Evolutionary conservation across 2,888 invertebrate genomes (phyloP), one percentile per base, ranked within the genome.

Genomic region (Microctonus brassicae): DNA sequence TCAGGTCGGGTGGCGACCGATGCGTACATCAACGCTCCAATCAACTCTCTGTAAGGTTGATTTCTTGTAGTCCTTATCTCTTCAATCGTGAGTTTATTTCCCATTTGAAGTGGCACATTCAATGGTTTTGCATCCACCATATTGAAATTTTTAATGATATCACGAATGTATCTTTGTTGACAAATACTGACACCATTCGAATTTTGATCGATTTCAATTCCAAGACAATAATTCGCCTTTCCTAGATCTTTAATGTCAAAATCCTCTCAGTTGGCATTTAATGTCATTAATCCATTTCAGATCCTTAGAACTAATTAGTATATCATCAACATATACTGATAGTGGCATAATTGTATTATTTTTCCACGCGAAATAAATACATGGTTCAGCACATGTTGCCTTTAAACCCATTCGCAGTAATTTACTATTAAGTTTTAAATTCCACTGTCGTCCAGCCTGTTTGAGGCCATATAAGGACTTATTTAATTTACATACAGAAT

Each of bases 1-100:
- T 77, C 73, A 7, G 71, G 75, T 22, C 75, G 55, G 5, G 74
- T 73, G 11, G 17, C 67, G 61, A 69, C 63, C n/a, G 67, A 39
- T 1, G 63, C 24, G 33, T 73, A 76, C 20, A 76, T 20, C 11
- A 77, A 47, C 11, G 61, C 57, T 10, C 74, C 72, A 2, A 77
- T 62, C 1, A 69, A 66, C 60, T 73, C 69, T 29, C 55, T 53
- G 33, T 75, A 76, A 5, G 70, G 73, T 2, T 64, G 13, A 10
- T 60, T 72, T 9, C 11, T 34, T 57, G 52, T 33, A n/a, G 70
- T 57, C 13, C 52, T 9, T 4, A 22, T 20, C 10, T 65, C 58
- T 17, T 69, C 62, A 20, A 63, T 61, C 1, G 24, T 63, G 7
- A 36, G 33, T 20, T 47, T 17, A 39, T 17, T n/a, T 57, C 9